phyloP scores from a whole-genome alignment of 1,140 invertebrate species.

The Leucophenga varia region DNA sequence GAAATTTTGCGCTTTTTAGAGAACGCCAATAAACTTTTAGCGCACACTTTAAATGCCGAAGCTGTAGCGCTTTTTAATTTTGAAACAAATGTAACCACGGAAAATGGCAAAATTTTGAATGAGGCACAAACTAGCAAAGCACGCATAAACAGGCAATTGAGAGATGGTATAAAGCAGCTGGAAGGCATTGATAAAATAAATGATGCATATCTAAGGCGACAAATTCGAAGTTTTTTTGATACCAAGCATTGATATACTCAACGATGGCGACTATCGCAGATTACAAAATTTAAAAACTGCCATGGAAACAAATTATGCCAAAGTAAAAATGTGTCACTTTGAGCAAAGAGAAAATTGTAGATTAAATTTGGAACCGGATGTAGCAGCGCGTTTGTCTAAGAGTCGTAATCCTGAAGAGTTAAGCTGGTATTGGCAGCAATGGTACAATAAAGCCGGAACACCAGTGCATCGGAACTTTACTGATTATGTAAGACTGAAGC shows the following conservation, averaged over 20 bases:
- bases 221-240: conserved; percentile 9
- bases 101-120: conserved; percentile 13
- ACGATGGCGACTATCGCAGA: conserved; percentile 30
- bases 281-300: conserved; percentile 65
- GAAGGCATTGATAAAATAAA: conserved; percentile 4
- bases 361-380: conserved; percentile 74
- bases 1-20: too few relatives aligned
- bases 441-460: conserved; percentile 70
- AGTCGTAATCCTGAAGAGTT: conserved; percentile 70
- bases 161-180: not conserved
- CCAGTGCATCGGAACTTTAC: conserved; percentile 67
- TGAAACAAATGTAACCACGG: conserved; percentile 16
- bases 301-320: conserved; percentile 76
- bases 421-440: conserved; percentile 71
- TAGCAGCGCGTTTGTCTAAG: conserved; percentile 64
- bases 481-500: conserved; percentile 71
- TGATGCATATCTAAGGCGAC: conserved; percentile 11
- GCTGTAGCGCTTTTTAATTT: too few relatives aligned
- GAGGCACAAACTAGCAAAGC: conserved; percentile 11
- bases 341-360: conserved; percentile 70
- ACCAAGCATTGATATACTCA: conserved; percentile 11
- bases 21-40: too few relatives aligned
- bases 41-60: too few relatives aligned
- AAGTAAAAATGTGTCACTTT: conserved; percentile 73
- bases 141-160: conserved; percentile 4